Evolutionary conservation across 1,140 invertebrate genomes (phyloP), one percentile per base, ranked within the genome.

Genomic region (Drosophila pruinosa): DNA sequence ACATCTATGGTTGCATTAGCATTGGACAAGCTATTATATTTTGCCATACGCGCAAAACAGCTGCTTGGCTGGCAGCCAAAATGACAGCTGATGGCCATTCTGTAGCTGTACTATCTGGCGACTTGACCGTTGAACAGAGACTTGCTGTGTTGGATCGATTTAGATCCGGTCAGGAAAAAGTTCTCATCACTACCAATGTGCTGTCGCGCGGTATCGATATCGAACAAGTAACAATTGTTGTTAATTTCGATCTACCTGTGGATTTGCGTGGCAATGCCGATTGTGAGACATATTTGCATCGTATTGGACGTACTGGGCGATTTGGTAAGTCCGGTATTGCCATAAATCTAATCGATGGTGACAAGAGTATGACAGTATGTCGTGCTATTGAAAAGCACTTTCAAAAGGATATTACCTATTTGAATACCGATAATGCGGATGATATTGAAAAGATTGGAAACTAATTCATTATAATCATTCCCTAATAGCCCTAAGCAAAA

Each of bases 1-100:
- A 99, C 89, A 98, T 99, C 81, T 99, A 99, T 93, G 97, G 97
- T 39, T 95, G 96, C 19, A 96, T 99, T 41, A 97, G 97, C 17
- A 96, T 99, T 79, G 98, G 98, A 5, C 98, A 99, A 93, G 97
- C 97, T 0, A 99, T 99, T 86, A 99, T 99, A 89, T 99, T 99
- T 92, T 99, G 98, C 93, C 97, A 98, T 86, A 99, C 98, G 2
- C 94, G 96, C 78, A 96, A 94, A 92, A 98, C 96, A 53, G 98
- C 98, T 5, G 92, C 93, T 59, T 99, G 97, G 97, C 92, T 99
- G 12, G 94, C 97, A 14, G 94, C 95, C 70, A 96, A 97, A 92
- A 96, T 99, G 96, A 94, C 93, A 0, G 93, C 94, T 85, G 97
- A 99, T 92, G 98, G 97, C 1, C 98, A 99, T 92, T 95, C 97